These are phyloP conservation scores for Leptopilina myrica DNA, from an alignment of 2,888 invertebrate species.

Conservation along the genomic window DNA sequence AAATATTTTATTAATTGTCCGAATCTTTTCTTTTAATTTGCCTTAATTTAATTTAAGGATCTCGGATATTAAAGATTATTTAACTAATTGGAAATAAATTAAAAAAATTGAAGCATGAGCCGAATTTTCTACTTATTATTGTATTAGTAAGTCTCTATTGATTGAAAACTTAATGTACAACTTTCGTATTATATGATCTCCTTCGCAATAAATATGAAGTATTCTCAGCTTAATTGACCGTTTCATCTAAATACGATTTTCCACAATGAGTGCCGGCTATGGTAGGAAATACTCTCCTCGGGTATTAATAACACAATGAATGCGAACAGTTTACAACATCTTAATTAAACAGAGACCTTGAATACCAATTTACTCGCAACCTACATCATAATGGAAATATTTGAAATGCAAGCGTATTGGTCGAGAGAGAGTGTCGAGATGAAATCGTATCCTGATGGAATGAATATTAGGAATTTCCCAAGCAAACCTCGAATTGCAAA, in stretches of 20 bases:
- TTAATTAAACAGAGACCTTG: slow-evolving; percentile 38
- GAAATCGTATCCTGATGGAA: slow-evolving; percentile 30
- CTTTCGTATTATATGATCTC: too few species aligned
- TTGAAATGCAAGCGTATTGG: slow-evolving; percentile 32
- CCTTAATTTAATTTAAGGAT: too few species aligned
- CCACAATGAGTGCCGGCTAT: background rate
- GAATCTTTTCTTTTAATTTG: too few species aligned
- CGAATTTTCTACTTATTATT: too few species aligned
- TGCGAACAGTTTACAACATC: slow-evolving; percentile 22
- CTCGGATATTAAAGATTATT: too few species aligned
- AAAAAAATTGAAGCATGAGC: too few species aligned
- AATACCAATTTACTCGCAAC: slow-evolving; percentile 3
- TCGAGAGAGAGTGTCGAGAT: slow-evolving; percentile 31
- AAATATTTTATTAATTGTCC: too few species aligned
- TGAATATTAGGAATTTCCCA: slow-evolving; percentile 33
- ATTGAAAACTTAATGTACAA: too few species aligned
- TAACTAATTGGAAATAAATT: too few species aligned
- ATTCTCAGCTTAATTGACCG: background rate
- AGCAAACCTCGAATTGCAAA: slow-evolving; percentile 28
- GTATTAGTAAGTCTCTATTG: too few species aligned
- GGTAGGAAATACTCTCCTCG: background rate
- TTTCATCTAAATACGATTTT: background rate
- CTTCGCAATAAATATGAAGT: too few species aligned
- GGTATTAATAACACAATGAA: slow-evolving; percentile 19
- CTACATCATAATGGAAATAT: slow-evolving; percentile 23